phyloP scores from a whole-genome alignment of 2,113 vertebrate genomes.

The Muntiacus reevesi region DNA sequence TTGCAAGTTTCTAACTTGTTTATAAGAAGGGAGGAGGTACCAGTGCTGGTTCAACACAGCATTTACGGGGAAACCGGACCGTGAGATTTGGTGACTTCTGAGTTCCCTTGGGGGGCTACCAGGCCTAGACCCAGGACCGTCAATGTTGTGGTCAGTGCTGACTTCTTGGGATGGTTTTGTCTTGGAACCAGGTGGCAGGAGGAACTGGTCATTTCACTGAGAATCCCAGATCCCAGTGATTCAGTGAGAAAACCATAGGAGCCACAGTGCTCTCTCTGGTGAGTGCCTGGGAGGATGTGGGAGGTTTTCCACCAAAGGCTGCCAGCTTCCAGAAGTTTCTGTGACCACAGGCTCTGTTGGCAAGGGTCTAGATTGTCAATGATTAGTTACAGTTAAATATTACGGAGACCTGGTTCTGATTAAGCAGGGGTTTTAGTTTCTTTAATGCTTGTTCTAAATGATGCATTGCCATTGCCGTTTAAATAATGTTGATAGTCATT shows the following conservation, averaged over 20 bases:
- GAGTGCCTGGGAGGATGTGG: no score
- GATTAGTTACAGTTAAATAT: background rate
- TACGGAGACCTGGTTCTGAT: background rate
- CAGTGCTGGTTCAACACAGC: background rate
- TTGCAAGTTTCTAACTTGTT: background rate
- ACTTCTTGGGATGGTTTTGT: background rate
- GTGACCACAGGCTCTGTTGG: background rate
- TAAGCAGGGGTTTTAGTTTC: no score
- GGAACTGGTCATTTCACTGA: background rate
- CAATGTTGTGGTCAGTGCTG: background rate
- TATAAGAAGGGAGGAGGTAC: fast-evolving
- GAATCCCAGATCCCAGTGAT: background rate
- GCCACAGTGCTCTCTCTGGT: background rate
- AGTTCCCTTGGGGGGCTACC: background rate
- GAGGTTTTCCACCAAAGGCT: background rate
- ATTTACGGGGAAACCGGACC: background rate
- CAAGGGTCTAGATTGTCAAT: background rate
- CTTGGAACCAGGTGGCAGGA: background rate
- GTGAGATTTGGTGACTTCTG: background rate
- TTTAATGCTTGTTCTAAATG: background rate
- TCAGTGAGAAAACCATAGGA: background rate
- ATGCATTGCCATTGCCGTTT: background rate
- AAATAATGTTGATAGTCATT: background rate
- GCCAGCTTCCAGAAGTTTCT: background rate
- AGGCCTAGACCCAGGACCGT: background rate